A percentile compares a stretch with the other conserved stretches of the same genome.
Conservation (phyloP, 1,140 invertebrate genomes). For the Hylyphantes graminicola region DNA sequence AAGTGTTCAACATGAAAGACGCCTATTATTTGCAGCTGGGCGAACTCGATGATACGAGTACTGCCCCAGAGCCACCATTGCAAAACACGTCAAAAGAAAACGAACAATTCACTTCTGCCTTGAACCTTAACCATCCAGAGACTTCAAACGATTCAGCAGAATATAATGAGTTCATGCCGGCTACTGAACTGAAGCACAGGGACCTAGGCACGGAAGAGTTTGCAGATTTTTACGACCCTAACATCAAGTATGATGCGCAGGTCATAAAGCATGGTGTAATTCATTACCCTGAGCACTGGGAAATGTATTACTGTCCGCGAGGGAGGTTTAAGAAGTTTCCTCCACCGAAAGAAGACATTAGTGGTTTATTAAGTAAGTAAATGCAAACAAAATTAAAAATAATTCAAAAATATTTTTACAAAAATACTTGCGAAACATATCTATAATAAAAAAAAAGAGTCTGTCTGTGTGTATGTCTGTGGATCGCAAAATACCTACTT, state of each 20-base stretch:
- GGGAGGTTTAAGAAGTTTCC: constrained; percentile 79
- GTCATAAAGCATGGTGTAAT: constrained; percentile 69
- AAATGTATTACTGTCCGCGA: constrained; percentile 81
- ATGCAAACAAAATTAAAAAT: not conserved
- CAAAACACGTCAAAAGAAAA: not conserved
- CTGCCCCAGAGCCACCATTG: not conserved
- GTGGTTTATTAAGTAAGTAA: constrained; percentile 72
- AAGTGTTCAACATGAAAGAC: constrained; percentile 63
- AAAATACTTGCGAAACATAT: constrained; percentile 8
- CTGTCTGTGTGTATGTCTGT: no score
- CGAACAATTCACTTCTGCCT: not conserved
- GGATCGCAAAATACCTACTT: no score
- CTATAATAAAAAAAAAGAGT: no score
- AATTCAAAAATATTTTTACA: not conserved
- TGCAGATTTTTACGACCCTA: constrained; percentile 75
- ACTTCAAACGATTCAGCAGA: not conserved
- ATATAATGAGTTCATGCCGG: constrained; percentile 79
- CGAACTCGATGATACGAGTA: not conserved
- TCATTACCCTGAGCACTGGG: constrained; percentile 79
- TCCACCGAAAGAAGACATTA: constrained; percentile 74
- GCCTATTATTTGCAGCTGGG: constrained; percentile 60
- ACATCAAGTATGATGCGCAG: constrained; percentile 72
- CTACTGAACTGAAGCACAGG: constrained; percentile 77
- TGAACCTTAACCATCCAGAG: not conserved
- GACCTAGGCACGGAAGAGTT: constrained; percentile 81